Percentiles rank a stretch among this genome's conserved stretches.
phyloP scores from a whole-genome alignment of 1,140 invertebrate species.

The Eufriesea mexicana region DNA sequence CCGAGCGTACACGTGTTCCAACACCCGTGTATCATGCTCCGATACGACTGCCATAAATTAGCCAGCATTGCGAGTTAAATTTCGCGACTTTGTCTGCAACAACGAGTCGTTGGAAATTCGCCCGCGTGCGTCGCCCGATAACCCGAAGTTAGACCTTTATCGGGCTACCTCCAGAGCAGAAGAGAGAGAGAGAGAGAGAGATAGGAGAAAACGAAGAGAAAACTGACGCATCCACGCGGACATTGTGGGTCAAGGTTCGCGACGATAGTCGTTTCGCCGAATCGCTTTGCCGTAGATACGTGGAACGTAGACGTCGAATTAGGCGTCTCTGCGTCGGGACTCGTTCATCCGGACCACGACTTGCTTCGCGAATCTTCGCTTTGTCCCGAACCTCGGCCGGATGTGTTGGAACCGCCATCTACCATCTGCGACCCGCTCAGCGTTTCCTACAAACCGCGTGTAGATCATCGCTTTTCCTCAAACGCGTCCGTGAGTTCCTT shows the following conservation, averaged over 20 bases:
- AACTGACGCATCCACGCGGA: slow-evolving; percentile 59
- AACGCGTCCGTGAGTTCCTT: too few relatives aligned
- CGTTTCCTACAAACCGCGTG: neutral
- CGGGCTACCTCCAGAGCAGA: neutral
- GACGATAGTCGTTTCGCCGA: slow-evolving; percentile 60
- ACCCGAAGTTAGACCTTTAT: slow-evolving; percentile 23
- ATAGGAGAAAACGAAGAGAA: neutral
- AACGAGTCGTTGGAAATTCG: too few relatives aligned
- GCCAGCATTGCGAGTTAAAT: too few relatives aligned
- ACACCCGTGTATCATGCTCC: too few relatives aligned
- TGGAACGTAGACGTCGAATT: slow-evolving; percentile 56
- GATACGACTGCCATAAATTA: too few relatives aligned
- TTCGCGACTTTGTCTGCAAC: too few relatives aligned
- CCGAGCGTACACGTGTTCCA: too few relatives aligned
- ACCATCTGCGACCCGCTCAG: neutral
- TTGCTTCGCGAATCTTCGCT: neutral
- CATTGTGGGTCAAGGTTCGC: slow-evolving; percentile 70
- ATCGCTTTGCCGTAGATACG: slow-evolving; percentile 56
- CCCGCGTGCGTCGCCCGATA: neutral
- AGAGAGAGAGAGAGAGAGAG: neutral
- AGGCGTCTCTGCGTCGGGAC: slow-evolving; percentile 16
- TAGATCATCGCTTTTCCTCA: neutral
- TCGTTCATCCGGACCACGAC: neutral
- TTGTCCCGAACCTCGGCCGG: neutral
- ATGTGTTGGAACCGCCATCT: neutral